Percentiles rank a stretch among this genome's conserved stretches.
phyloP scores from a whole-genome alignment of 2,797 vertebrate genomes.

The Syndactyla subalaris region DNA sequence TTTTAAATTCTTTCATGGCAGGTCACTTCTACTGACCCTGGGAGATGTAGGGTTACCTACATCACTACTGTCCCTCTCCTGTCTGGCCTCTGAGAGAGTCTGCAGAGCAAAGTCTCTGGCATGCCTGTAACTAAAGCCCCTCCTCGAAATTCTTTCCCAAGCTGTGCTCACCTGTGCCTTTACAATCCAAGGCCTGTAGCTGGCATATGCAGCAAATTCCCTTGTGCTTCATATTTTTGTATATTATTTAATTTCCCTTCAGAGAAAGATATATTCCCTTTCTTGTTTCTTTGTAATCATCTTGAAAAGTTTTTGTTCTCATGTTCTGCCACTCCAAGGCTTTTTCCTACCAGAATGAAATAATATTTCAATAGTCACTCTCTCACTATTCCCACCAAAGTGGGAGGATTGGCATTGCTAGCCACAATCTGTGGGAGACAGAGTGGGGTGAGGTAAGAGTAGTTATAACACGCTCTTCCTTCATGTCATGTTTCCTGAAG shows the following conservation, averaged over 20 bases:
- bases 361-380: not conserved
- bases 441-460: not conserved
- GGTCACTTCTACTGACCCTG: rapidly evolving
- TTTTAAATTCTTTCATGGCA: not conserved
- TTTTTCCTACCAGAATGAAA: not conserved
- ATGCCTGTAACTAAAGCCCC: not conserved
- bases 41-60: not conserved
- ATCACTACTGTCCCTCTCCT: not conserved
- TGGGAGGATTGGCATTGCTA: not conserved
- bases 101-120: not conserved
- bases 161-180: not conserved
- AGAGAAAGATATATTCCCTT: not conserved
- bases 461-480: not conserved
- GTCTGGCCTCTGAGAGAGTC: not conserved
- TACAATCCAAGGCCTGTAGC: not conserved
- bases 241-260: not conserved
- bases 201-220: not conserved
- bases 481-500: not conserved
- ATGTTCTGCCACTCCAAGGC: not conserved
- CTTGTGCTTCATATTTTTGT: not conserved
- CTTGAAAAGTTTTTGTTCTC: not conserved
- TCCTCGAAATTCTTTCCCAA: not conserved
- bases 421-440: rapidly evolving
- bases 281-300: not conserved
- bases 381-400: not conserved